Conservation (phyloP, 2,113 vertebrate species). For the Cololabis saira region DNA sequence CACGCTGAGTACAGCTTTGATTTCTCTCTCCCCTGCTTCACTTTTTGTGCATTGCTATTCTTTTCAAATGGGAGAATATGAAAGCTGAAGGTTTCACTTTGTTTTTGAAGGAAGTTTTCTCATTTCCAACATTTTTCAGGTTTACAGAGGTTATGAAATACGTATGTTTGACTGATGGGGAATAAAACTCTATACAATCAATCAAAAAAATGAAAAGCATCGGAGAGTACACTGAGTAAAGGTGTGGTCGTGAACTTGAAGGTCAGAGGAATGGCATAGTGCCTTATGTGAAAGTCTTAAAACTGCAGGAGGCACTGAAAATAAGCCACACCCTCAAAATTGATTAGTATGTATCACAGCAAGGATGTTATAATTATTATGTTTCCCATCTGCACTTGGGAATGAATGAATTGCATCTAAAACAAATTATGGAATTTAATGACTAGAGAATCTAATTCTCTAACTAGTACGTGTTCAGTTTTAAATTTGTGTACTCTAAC, state of each 20-base stretch:
- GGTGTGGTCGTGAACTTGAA: background rate
- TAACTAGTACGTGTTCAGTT: conserved; percentile 6
- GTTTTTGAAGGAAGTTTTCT: conserved; percentile 7
- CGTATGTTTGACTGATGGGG: conserved; percentile 7
- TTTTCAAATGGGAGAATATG: background rate
- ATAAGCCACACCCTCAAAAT: too few species aligned
- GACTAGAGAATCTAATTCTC: background rate
- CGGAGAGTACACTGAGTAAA: conserved; percentile 15
- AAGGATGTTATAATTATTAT: too few species aligned
- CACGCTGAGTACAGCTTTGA: conserved; percentile 21
- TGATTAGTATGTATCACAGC: background rate
- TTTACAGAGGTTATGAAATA: background rate
- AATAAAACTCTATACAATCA: conserved; percentile 25
- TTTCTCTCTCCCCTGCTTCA: conserved; percentile 8
- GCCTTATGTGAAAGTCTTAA: background rate
- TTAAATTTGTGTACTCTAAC: background rate
- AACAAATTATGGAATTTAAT: conserved; percentile 3
- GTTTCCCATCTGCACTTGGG: background rate
- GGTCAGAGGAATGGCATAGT: background rate
- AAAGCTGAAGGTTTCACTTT: conserved; percentile 6
- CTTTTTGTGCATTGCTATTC: conserved; percentile 27
- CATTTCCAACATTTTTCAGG: background rate
- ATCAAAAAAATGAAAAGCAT: conserved; percentile 1
- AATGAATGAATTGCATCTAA: conserved; percentile 12
- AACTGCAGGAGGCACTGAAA: background rate